Evolutionary conservation across 2,113 vertebrate genomes (phyloP), one percentile per base, ranked within the genome.

Genomic region (Marcusenius ussheri): DNA sequence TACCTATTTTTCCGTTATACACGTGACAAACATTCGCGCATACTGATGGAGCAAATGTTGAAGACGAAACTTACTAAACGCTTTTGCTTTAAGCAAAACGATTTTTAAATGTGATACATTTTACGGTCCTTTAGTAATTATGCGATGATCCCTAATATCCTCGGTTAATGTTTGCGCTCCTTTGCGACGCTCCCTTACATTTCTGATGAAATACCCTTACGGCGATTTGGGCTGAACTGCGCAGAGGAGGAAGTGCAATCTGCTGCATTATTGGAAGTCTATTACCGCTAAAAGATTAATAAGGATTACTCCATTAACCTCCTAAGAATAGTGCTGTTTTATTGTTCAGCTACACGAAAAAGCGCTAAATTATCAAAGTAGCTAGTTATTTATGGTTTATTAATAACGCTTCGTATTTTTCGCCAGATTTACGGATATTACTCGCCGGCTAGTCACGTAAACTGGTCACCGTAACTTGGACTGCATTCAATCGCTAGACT

Each of bases 151-250:
- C 94, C 94, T 93, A 89, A 35, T 1, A 5, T 1, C 11, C 19
- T 21, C 39, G 6, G 35, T 80, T 70, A 47, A 27, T 58, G 47
- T 42, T 9, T 35, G 1, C 0, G 17, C 53, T 90, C 7, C 83
- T 92, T 91, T n/a, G 1, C 6, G 91, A 92, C 93, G 88, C 74
- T 94, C 93, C 93, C 93, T 93, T 8, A 19, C 21, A 1, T 94
- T 91, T 95, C 95, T 96, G 95, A 96, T 95, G 96, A 95, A 95
- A 96, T 95, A 93, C 88, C 86, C 9, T 10, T 31, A 70, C 39
- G 83, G 49, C 62, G 87, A 90, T 19, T 56, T 11, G 88, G n/a
- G 21, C 62, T 53, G 50, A 50, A 62, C 50, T 13, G 70, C 27
- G 47, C 31, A 51, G 87, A 56, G 39, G 42, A 84, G 77, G 74